phyloP scores from a whole-genome alignment of 2,888 invertebrate genomes.

The Latrodectus elegans region DNA sequence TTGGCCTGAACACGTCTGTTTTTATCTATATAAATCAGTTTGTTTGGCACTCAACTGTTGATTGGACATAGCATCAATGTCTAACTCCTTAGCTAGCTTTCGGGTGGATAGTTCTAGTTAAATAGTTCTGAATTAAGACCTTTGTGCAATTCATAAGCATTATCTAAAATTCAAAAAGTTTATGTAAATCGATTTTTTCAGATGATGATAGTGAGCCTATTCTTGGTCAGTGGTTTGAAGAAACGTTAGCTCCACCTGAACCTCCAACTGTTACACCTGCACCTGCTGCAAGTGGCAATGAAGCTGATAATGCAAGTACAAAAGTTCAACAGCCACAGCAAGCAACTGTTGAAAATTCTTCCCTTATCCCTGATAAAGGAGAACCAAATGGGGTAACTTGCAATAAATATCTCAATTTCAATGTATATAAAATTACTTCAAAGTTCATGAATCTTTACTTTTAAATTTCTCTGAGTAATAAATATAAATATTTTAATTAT shows the following conservation, averaged over 20 bases:
- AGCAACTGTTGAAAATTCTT: constrained; percentile 74
- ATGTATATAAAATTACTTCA: no score
- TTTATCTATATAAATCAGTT: no score
- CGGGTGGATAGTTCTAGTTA: no score
- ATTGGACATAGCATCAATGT: no score
- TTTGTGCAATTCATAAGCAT: no score
- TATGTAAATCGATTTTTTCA: constrained; percentile 46
- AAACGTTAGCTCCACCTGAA: constrained; percentile 84
- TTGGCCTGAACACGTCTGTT: no score
- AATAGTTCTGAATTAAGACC: no score
- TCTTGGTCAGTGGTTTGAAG: constrained; percentile 95
- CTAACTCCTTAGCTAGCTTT: no score
- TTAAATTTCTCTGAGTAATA: not conserved
- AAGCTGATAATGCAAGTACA: constrained; percentile 63
- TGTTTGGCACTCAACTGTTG: no score
- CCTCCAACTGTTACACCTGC: constrained; percentile 71
- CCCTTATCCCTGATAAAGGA: constrained; percentile 84
- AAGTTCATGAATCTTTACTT: no score
- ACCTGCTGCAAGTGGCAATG: constrained; percentile 57
- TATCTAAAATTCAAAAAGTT: no score
- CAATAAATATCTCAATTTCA: not conserved
- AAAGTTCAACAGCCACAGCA: constrained; percentile 72
- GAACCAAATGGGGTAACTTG: constrained; percentile 83
- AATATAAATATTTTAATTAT: not conserved
- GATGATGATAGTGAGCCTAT: constrained; percentile 82